Percentiles rank a stretch among this genome's conserved stretches.
Conservation (phyloP, 2,888 invertebrate species). For the Mythimna vitellina region DNA sequence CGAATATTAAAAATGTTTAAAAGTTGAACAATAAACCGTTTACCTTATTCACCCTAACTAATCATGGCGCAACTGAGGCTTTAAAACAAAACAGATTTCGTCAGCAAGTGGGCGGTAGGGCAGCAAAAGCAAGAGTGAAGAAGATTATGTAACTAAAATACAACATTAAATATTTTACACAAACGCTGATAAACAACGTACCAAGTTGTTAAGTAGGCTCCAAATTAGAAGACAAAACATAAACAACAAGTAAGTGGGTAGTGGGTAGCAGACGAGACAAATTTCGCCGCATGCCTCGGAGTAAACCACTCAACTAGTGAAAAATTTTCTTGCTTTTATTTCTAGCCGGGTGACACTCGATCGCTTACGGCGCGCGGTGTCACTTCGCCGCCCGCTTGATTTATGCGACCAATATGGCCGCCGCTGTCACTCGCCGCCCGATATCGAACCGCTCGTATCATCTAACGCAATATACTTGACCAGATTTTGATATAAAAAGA, state of each 20-base stretch:
- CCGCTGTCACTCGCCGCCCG: conserved; percentile 84
- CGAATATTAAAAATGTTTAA: conserved; percentile 31
- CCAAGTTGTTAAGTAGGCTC: conserved; percentile 62
- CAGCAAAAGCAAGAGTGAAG: conserved; percentile 15
- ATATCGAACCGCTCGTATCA: conserved; percentile 85
- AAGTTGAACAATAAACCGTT: conserved; percentile 35
- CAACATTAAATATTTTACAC: conserved; percentile 62
- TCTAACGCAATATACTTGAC: conserved; percentile 74
- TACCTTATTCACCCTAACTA: conserved; percentile 15
- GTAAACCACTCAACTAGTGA: conserved; percentile 88
- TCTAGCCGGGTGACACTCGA: conserved; percentile 88
- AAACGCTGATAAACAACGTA: conserved; percentile 58
- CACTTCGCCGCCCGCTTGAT: conserved; percentile 87
- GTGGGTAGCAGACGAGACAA: conserved; percentile 78
- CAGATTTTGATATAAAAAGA: conserved; percentile 66
- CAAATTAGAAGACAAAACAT: conserved; percentile 67
- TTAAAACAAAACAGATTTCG: conserved; percentile 26
- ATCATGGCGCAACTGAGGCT: conserved; percentile 29
- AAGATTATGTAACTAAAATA: conserved; percentile 55
- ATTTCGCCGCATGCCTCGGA: conserved; percentile 85
- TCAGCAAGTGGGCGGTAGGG: conserved; percentile 6
- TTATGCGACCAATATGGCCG: conserved; percentile 90
- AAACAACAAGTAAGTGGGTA: conserved; percentile 65
- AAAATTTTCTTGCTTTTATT: conserved; percentile 88
- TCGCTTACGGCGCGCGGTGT: conserved; percentile 87